Evolutionary conservation across 2,888 invertebrate genomes (phyloP).

Genomic region (Lasioglossum vierecki): DNA sequence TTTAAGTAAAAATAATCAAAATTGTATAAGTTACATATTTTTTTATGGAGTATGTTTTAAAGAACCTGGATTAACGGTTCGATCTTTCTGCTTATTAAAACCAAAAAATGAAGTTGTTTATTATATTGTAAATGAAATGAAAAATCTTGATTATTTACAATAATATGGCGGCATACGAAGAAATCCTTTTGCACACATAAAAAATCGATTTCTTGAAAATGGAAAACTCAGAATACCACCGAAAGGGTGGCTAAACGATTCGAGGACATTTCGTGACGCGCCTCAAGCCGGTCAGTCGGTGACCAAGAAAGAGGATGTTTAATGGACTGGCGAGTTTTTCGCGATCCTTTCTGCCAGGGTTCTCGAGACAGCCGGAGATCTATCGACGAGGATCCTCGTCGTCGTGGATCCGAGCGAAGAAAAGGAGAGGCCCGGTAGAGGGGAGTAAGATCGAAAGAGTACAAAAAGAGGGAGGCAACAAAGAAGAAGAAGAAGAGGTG

Average conservation of each 20-base stretch:
- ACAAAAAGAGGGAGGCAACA: constrained; percentile 47
- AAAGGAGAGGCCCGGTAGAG: constrained; percentile 28
- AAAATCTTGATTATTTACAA: too few species aligned
- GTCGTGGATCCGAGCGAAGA: constrained; percentile 51
- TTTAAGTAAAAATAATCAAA: not conserved
- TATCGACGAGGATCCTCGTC: constrained; percentile 63
- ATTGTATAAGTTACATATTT: not conserved
- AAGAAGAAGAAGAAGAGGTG: constrained; percentile 54
- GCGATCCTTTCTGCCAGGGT: constrained; percentile 37
- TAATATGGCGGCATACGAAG: too few species aligned
- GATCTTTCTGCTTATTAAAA: too few species aligned
- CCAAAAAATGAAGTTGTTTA: too few species aligned
- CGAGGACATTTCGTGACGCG: constrained; percentile 15
- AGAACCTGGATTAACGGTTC: too few species aligned
- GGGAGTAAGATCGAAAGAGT: constrained; percentile 30
- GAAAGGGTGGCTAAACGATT: not conserved
- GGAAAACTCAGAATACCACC: not conserved
- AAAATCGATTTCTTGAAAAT: not conserved
- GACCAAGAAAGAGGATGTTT: constrained; percentile 13
- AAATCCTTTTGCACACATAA: too few species aligned
- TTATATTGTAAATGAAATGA: too few species aligned
- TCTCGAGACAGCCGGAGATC: constrained; percentile 63
- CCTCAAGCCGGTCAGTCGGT: not conserved
- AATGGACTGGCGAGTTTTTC: constrained; percentile 52
- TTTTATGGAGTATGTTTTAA: not conserved